Conservation (phyloP, 1,140 invertebrate species). For the Cataglyphis hispanica region DNA sequence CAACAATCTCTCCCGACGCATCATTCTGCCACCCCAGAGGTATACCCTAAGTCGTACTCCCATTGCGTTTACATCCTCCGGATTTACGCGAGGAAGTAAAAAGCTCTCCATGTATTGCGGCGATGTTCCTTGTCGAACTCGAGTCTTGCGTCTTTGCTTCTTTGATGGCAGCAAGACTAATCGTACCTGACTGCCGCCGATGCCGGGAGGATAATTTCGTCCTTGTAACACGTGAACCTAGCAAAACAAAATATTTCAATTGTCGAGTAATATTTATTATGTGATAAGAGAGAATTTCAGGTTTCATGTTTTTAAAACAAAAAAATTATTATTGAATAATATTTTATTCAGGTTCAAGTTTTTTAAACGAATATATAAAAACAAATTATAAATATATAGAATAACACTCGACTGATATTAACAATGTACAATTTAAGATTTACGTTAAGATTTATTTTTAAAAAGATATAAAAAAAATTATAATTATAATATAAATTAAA, state of each 20-base stretch:
- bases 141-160: constrained; percentile 97
- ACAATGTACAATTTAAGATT: too few species aligned
- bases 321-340: background rate
- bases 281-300: constrained; percentile 8
- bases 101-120: constrained; percentile 97
- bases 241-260: background rate
- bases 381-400: too few species aligned
- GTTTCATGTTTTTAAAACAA: background rate
- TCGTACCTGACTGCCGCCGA: constrained; percentile 93
- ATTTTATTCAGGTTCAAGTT: too few species aligned
- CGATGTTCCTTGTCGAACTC: constrained; percentile 94
- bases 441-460: background rate
- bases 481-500: background rate
- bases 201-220: constrained; percentile 91
- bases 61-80: constrained; percentile 96
- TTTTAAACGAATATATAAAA: too few species aligned
- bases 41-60: constrained; percentile 96
- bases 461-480: background rate
- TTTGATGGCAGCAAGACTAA: constrained; percentile 95
- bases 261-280: background rate
- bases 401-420: too few species aligned
- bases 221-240: constrained; percentile 94
- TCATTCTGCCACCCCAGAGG: constrained; percentile 91
- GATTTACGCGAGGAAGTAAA: constrained; percentile 95
- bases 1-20: constrained; percentile 95